Evolutionary conservation across 2,888 invertebrate genomes (phyloP).

Genomic region (Rapana venosa): DNA sequence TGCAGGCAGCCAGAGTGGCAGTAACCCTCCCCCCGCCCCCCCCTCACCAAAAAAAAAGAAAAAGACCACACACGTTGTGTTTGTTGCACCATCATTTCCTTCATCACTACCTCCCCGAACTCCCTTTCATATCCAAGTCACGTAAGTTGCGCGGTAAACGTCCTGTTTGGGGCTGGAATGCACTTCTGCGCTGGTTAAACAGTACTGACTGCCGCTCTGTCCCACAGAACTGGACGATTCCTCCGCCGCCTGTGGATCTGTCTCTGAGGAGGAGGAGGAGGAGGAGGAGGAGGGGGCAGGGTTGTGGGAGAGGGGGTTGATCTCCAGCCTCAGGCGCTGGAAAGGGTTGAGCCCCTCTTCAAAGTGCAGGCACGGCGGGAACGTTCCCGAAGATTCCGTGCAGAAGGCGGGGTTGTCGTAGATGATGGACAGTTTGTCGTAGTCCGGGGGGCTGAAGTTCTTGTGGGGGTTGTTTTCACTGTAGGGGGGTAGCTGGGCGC

Average conservation of each 20-base stretch:
- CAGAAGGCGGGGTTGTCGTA: constrained; percentile 44
- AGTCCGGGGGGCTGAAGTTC: constrained; percentile 64
- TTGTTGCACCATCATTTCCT: background rate
- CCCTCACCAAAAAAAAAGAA: no score
- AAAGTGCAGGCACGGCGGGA: constrained; percentile 11
- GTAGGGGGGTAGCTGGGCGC: constrained; percentile 67
- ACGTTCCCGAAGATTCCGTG: constrained; percentile 26
- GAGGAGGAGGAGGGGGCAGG: constrained; percentile 7
- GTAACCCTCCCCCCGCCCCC: no score
- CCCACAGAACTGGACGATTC: background rate
- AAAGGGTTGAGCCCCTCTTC: constrained; percentile 9
- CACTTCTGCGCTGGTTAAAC: constrained; percentile 36
- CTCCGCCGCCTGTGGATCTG: background rate
- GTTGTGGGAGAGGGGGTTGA: background rate
- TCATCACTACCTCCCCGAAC: background rate
- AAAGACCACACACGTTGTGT: background rate
- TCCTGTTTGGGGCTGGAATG: constrained; percentile 33
- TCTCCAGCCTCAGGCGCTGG: constrained; percentile 16
- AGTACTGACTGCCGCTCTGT: constrained; percentile 16
- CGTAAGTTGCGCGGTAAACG: constrained; percentile 46
- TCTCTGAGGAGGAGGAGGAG: constrained; percentile 16
- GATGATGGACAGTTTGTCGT: constrained; percentile 53
- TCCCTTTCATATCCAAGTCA: constrained; percentile 46
- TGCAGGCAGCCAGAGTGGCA: no score
- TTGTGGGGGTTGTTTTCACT: constrained; percentile 60